A percentile compares a stretch with the other conserved stretches of the same genome.
phyloP scores from a whole-genome alignment of 2,113 vertebrate species.

The Lepus americanus region DNA sequence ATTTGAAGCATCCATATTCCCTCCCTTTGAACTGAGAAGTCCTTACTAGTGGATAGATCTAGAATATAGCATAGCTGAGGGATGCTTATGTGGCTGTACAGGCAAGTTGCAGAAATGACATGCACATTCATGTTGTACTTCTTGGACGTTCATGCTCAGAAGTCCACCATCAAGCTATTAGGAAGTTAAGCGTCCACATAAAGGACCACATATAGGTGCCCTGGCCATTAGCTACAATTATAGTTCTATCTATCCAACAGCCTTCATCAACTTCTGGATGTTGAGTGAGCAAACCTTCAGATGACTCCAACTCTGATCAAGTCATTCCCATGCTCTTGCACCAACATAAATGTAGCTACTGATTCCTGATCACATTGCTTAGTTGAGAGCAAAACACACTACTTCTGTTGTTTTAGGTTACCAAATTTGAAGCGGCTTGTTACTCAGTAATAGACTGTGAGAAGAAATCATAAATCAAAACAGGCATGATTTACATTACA shows the following conservation, averaged over 20 bases:
- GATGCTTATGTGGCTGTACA: neutral
- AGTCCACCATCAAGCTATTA: neutral
- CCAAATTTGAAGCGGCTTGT: slow-evolving; percentile 2
- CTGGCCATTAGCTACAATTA: neutral
- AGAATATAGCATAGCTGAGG: neutral
- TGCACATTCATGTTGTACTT: neutral
- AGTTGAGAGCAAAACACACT: neutral
- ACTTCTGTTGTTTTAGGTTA: neutral
- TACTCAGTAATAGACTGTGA: neutral
- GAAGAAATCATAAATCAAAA: neutral
- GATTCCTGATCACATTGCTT: neutral
- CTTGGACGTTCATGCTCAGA: neutral
- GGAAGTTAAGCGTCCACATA: neutral
- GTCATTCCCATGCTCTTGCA: neutral
- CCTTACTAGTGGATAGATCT: neutral
- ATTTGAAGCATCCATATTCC: neutral
- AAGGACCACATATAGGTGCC: neutral
- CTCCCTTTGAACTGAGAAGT: neutral
- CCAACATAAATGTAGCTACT: neutral
- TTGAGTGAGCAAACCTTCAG: neutral
- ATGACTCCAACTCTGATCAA: no score
- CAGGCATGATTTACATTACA: neutral
- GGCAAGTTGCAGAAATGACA: neutral
- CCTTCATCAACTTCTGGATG: no score
- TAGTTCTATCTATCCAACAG: neutral